Evolutionary conservation across 2,113 vertebrate species (phyloP), one percentile per base, ranked within the genome.

Genomic region (Odontophorus gujanensis): DNA sequence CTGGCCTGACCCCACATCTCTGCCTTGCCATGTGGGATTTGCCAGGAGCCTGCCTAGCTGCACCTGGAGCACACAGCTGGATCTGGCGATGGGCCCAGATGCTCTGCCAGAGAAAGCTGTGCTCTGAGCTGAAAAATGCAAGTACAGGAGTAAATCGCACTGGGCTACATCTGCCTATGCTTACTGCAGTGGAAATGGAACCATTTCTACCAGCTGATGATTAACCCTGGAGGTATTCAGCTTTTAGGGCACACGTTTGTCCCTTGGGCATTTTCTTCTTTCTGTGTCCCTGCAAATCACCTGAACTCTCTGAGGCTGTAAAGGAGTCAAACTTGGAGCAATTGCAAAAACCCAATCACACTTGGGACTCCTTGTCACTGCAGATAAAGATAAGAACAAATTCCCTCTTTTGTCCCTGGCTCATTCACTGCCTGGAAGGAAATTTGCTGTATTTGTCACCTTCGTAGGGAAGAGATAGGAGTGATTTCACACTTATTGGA

Each of bases 301-400:
- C 40, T 53, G 73, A 28, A 62, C 38, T 83, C 34, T 79, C 69
- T 90, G 79, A 84, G 73, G 73, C 65, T 95, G 93, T 72, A 93
- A 82, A 65, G 93, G 61, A 93, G 88, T 69, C 83, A 81, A 93
- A 81, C 30, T 1, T 42, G 74, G 53, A 94, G 82, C 76, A 86
- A 86, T 88, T 92, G 87, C 85, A 88, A 91, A 87, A 92, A 34
- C 16, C n/a, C 43, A 14, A 1, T 58, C 57, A 24, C 57, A 68
- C 57, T 13, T 5, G 5, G 36, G 71, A 67, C 55, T 93, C 42
- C 72, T 47, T 59, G 59, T 40, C 78, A 42, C 62, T 45, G 25
- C 38, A 84, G 59, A 53, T 1, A 19, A 43, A 45, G 40, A 36
- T 6, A 43, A 48, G 65, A 86, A 61, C 34, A 68, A 90, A 66